A percentile compares a stretch with the other conserved stretches of the same genome.
Conservation (phyloP, 2,113 vertebrate genomes). For the Tetraodon nigroviridis region DNA sequence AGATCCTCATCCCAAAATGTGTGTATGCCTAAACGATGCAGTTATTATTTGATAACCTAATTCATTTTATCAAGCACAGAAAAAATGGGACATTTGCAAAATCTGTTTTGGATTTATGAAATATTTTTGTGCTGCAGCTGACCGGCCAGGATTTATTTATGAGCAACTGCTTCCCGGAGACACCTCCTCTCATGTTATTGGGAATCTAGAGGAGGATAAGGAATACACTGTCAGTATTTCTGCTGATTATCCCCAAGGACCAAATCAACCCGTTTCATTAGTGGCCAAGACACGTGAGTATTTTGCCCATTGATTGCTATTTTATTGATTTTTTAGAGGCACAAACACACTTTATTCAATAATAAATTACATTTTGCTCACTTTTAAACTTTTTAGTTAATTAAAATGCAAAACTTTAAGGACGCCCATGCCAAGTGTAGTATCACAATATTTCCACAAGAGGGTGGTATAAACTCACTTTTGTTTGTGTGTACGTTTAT, state of each 20-base stretch:
- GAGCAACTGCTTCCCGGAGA: constrained; percentile 76
- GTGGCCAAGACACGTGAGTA: constrained; percentile 81
- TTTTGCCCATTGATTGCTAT: neutral
- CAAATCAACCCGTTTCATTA: constrained; percentile 73
- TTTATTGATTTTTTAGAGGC: neutral
- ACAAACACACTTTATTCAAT: neutral
- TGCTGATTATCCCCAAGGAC: constrained; percentile 73
- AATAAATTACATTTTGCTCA: neutral
- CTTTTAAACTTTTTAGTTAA: neutral
- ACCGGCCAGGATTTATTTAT: constrained; percentile 71
- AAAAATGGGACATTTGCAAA: neutral
- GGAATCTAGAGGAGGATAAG: constrained; percentile 80
- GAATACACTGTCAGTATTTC: constrained; percentile 82
- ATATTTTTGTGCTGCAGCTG: constrained; percentile 63
- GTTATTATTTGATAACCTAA: neutral
- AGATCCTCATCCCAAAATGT: constrained; percentile 85
- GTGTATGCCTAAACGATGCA: constrained; percentile 62
- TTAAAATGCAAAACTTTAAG: neutral
- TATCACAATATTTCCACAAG: constrained; percentile 33
- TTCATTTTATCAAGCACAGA: neutral
- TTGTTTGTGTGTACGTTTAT: constrained; percentile 11
- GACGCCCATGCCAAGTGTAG: constrained; percentile 17
- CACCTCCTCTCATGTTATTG: constrained; percentile 78
- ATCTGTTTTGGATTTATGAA: neutral
- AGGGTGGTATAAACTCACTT: constrained; percentile 27